Evolutionary conservation across 2,113 vertebrate genomes (phyloP), one percentile per base, ranked within the genome.

Genomic region (Aspiorhynchus laticeps): DNA sequence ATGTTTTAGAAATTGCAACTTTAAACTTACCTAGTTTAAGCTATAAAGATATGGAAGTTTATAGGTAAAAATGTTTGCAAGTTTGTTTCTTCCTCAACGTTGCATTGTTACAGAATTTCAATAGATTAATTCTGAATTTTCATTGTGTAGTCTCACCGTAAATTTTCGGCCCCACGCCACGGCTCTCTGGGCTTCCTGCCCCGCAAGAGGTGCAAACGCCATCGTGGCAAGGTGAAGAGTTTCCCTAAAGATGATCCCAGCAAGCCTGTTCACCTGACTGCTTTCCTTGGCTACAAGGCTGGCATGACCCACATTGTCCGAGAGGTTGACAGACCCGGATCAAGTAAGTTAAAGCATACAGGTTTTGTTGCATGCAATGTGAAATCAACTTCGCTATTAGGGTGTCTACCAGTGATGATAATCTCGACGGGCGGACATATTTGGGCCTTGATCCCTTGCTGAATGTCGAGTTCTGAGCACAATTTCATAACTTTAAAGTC

Each of bases 261-360:
- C 93, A 99, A 99, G 89, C 98, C 98, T 0, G 96, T 99, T 2
- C 98, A 99, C 43, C 95, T 99, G 75, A 99, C 98, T 0, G 98
- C 98, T 63, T 99, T 98, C 91, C 91, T 99, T 81, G 98, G 98
- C 12, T 99, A 99, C 95, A 99, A 99, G 91, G 98, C 98, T 15
- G 98, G 98, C 93, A 99, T 99, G 98, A 99, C 98, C 0, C 98
- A 99, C 94, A 98, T 99, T 0, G 98, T 99, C 8, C 96, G 98
- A 0, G 98, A 99, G 88, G 98, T 99, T 0, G 98, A 99, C 91
- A 92, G 98, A 83, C 98, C 98, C 33, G 98, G 98, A 8, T 99
- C 98, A 33, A 99, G 98, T 99, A 93, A 2, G 97, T 97, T 19
- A 1, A 28, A 1, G 2, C 7, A 0, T 56, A 21, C 0, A 21